These are phyloP conservation scores for Euphonia xanthogaster DNA, from an alignment of 2,797 vertebrate species.

Conservation along the genomic window DNA sequence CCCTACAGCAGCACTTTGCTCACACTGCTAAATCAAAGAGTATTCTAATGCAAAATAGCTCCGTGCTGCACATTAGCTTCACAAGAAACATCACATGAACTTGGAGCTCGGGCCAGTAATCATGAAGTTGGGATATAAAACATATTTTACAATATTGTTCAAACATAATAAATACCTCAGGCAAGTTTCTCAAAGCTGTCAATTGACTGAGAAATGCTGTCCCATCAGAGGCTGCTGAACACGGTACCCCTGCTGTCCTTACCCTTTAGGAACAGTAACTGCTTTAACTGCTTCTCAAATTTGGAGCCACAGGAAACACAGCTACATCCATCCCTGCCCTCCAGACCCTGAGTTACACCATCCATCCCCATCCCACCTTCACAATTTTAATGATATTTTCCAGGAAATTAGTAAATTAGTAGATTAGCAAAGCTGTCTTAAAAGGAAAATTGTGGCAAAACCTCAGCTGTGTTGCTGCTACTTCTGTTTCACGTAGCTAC, in stretches of 20 bases:
- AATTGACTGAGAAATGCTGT: not conserved
- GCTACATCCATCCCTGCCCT: not conserved
- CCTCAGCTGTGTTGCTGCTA: not conserved
- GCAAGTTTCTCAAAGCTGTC: conserved; percentile 5
- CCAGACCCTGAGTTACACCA: not conserved
- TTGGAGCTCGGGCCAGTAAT: not conserved
- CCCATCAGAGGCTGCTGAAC: not conserved
- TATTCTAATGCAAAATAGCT: conserved; percentile 11
- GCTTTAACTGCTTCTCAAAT: not conserved
- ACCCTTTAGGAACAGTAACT: not conserved
- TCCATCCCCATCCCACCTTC: not conserved
- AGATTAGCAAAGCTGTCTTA: not conserved
- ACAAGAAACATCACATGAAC: not conserved
- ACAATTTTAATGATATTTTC: not conserved
- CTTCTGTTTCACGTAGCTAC: not conserved
- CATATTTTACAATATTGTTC: conserved; percentile 10
- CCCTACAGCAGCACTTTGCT: not conserved
- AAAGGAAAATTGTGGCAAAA: not conserved
- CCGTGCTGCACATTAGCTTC: not conserved
- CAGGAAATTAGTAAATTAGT: not conserved
- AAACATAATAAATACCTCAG: conserved; percentile 40
- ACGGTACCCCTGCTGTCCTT: not conserved
- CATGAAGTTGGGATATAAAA: conserved; percentile 16
- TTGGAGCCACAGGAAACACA: not conserved
- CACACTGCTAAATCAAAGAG: not conserved